These are phyloP conservation scores for Tautogolabrus adspersus DNA, from an alignment of 2,113 vertebrate genomes.

Conservation along the genomic window DNA sequence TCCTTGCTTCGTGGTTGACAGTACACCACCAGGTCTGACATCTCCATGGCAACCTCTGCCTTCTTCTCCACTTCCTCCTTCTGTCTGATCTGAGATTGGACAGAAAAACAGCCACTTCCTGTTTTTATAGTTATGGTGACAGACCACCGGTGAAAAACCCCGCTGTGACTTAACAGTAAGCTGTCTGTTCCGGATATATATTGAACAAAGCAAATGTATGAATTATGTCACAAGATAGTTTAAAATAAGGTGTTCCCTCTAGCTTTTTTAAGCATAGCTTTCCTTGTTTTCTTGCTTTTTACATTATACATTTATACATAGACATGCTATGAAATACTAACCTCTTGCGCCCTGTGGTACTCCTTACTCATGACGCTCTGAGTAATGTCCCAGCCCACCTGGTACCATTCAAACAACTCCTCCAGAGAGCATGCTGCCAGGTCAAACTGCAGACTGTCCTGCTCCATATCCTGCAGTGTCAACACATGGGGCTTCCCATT, in stretches of 20 bases:
- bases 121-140: constrained; percentile 19
- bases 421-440: constrained; percentile 90
- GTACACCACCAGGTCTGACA: constrained; percentile 96
- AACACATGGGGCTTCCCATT: constrained; percentile 89
- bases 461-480: constrained; percentile 87
- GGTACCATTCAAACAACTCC: constrained; percentile 94
- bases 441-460: constrained; percentile 87
- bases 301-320: background rate
- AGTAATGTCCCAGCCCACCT: constrained; percentile 91
- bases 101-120: constrained; percentile 45
- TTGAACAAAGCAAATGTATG: background rate
- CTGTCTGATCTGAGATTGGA: constrained; percentile 83
- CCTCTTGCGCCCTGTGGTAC: constrained; percentile 72
- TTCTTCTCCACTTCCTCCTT: constrained; percentile 91
- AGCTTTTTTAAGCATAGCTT: background rate
- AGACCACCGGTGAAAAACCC: background rate
- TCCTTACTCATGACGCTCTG: constrained; percentile 82
- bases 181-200: background rate
- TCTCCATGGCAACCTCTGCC: constrained; percentile 93
- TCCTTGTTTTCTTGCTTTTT: background rate
- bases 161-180: background rate
- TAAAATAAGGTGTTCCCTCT: background rate
- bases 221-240: background rate
- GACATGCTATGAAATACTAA: constrained; percentile 25
- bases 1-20: constrained; percentile 97